Evolutionary conservation across 2,797 vertebrate species (phyloP).

Genomic region (Acrocephalus scirpaceus): DNA sequence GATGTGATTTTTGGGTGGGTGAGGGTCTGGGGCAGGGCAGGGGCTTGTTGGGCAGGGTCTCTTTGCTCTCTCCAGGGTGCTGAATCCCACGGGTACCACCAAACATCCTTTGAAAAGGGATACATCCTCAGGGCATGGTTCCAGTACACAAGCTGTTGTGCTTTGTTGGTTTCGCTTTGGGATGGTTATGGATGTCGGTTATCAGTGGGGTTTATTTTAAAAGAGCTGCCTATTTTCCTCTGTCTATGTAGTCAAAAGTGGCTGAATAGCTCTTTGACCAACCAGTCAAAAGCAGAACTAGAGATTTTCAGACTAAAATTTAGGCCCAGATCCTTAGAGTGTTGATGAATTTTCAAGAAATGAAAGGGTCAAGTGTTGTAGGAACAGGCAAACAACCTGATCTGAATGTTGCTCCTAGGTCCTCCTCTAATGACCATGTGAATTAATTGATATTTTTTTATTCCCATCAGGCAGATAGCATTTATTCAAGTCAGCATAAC

Average conservation of each 20-base stretch:
- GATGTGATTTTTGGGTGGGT: too few relatives aligned
- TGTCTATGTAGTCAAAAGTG: background rate
- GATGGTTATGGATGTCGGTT: background rate
- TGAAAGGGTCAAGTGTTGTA: background rate
- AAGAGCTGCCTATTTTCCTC: background rate
- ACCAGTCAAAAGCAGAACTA: background rate
- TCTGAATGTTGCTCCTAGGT: background rate
- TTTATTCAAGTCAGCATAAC: background rate
- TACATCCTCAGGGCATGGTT: fast-evolving
- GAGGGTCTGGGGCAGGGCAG: background rate
- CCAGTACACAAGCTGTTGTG: fast-evolving
- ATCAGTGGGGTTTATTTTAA: background rate
- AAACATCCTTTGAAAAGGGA: fast-evolving
- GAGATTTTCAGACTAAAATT: background rate
- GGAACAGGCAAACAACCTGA: background rate
- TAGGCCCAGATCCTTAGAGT: background rate
- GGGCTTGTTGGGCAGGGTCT: background rate
- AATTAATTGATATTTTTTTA: background rate
- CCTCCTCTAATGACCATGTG: background rate
- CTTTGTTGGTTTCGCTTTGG: background rate
- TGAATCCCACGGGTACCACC: background rate
- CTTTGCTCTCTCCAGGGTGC: background rate
- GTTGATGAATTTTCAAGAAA: background rate
- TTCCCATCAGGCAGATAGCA: background rate
- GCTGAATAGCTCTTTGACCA: background rate